Conservation (phyloP, 2,797 vertebrate species). For the Florisuga fusca region DNA sequence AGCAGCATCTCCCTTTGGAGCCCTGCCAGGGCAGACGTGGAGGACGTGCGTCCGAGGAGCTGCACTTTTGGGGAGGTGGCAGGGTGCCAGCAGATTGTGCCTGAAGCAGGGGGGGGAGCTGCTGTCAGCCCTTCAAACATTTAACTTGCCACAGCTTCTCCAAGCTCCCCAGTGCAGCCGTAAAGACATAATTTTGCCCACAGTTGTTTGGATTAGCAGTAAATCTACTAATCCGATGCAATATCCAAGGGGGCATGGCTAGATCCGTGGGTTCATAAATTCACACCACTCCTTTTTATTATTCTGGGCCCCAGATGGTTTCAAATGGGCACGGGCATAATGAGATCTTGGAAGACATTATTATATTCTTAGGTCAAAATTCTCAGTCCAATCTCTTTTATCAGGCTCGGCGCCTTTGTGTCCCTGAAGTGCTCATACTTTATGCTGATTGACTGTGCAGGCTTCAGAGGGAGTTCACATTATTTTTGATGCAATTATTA, state of each 20-base stretch:
- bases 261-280: slow-evolving; percentile 70
- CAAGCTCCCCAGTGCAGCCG: slow-evolving; percentile 39
- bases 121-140: slow-evolving; percentile 49
- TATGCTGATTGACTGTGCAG: slow-evolving; percentile 68
- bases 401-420: slow-evolving; percentile 51
- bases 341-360: slow-evolving; percentile 75
- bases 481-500: slow-evolving; percentile 68
- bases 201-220: slow-evolving; percentile 70
- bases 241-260: slow-evolving; percentile 65
- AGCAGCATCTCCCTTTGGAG: neutral
- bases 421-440: slow-evolving; percentile 74
- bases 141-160: slow-evolving; percentile 51
- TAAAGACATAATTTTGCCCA: slow-evolving; percentile 69
- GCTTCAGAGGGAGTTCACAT: slow-evolving; percentile 32
- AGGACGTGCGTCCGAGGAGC: slow-evolving; percentile 31
- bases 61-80: slow-evolving; percentile 40
- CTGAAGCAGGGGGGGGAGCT: slow-evolving; percentile 41
- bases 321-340: slow-evolving; percentile 64
- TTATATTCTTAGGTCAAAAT: slow-evolving; percentile 77
- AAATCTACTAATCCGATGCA: slow-evolving; percentile 75
- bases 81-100: slow-evolving; percentile 38
- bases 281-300: slow-evolving; percentile 69
- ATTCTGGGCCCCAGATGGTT: slow-evolving; percentile 67
- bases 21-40: neutral
- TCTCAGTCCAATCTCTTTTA: slow-evolving; percentile 63